Conservation (phyloP, 1,140 invertebrate species). For the Drosophila saltans region DNA sequence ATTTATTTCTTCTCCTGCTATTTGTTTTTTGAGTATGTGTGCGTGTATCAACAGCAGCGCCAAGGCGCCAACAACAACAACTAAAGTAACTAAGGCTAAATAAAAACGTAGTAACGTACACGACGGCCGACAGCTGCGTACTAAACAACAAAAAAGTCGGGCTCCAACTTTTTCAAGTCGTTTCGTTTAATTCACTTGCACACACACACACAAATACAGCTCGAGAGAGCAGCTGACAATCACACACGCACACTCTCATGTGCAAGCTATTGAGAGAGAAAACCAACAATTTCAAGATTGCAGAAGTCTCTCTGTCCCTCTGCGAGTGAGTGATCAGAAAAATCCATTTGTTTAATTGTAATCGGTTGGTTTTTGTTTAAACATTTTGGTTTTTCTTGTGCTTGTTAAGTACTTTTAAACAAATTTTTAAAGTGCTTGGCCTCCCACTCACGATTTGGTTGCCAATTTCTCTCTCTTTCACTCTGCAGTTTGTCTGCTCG, state of each 20-base stretch:
- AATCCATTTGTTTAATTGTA: slow-evolving; percentile 6
- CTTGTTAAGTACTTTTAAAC: slow-evolving; percentile 43
- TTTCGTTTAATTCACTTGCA: slow-evolving; percentile 78
- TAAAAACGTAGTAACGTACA: slow-evolving; percentile 49
- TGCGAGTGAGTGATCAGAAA: slow-evolving; percentile 36
- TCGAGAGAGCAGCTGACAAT: slow-evolving; percentile 23
- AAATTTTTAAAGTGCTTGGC: slow-evolving; percentile 39
- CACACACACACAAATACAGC: slow-evolving; percentile 26
- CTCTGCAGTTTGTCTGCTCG: slow-evolving; percentile 1
- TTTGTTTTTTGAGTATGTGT: slow-evolving; percentile 21
- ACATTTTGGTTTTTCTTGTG: not conserved
- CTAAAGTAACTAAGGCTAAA: slow-evolving; percentile 5
- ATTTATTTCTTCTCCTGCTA: slow-evolving; percentile 44
- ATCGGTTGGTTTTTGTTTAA: slow-evolving; percentile 5
- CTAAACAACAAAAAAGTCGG: slow-evolving; percentile 75
- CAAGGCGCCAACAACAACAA: slow-evolving; percentile 63
- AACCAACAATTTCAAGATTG: slow-evolving; percentile 67
- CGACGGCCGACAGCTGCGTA: slow-evolving; percentile 70
- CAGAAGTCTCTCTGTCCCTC: slow-evolving; percentile 20
- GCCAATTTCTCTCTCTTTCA: slow-evolving; percentile 13
- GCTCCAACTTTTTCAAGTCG: slow-evolving; percentile 78
- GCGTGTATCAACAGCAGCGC: slow-evolving; percentile 39
- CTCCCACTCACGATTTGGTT: slow-evolving; percentile 21
- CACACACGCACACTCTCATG: slow-evolving; percentile 33
- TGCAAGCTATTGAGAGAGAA: slow-evolving; percentile 9